Evolutionary conservation across 1,140 invertebrate species (phyloP), one percentile per base, ranked within the genome.

Genomic region (Drosophila neocordata): DNA sequence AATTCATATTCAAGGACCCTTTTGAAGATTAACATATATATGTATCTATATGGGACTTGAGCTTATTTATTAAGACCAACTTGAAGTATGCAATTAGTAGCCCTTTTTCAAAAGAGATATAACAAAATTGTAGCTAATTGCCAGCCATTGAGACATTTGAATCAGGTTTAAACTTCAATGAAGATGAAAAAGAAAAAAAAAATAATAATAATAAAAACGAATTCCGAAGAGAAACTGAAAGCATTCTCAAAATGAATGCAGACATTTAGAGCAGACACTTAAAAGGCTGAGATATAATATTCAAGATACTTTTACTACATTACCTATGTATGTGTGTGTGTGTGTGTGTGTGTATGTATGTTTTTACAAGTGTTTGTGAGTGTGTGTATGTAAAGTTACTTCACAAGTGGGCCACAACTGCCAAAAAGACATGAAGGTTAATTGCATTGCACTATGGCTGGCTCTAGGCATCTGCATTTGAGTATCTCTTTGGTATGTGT

Each of bases 401-500:
- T 82, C 71, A 65, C 74, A 79, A 85, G 78, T 82, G 75, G 59
- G 52, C 67, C 67, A 62, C 69, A 85, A 85, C 83, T 88, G 83
- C 64, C 83, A 88, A 88, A 87, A 88, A 70, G 72, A 88, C 83
- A 88, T 83, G 83, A 88, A 88, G 83, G 83, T 88, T 88, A 88
- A 88, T 88, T 87, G 83, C 73, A 41, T 69, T 82, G 83, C 77
- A 81, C 77, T 52, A 65, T 62, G 31, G 69, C 76, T 58, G 24
- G 77, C 76, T 44, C 52, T 24, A 61, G 63, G 62, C 59, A 72
- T 65, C 65, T 74, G 75, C 31, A 65, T 73, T 57, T 60, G 55
- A 65, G 58, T 68, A 74, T 44, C 31, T 48, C 31, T 44, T 38
- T 11, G 24, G 44, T 63, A 31, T 51, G 11, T 52, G 55, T 58